Percentiles rank a stretch among this genome's conserved stretches.
Evolutionary conservation across 1,140 invertebrate species (phyloP).

Genomic region (Diuraphis noxia): DNA sequence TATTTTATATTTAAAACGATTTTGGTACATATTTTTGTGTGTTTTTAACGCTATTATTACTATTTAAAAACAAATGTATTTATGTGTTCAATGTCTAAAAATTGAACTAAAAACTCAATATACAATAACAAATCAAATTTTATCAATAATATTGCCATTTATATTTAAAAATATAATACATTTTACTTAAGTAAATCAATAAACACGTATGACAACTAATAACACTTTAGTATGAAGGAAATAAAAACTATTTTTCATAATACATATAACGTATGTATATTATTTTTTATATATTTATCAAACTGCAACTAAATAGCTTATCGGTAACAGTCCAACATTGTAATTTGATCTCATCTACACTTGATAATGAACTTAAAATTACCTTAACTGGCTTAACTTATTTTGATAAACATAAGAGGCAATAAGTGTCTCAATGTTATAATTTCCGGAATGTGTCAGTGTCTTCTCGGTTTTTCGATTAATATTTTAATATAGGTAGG

Average conservation of each 20-base stretch:
- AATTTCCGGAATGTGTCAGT: background rate
- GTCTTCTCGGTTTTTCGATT: background rate
- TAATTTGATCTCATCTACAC: slow-evolving; percentile 9
- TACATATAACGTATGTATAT: background rate
- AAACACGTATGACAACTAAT: background rate
- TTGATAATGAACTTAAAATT: slow-evolving; percentile 23
- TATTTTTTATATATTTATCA: background rate
- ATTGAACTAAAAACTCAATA: background rate
- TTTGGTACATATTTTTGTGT: background rate
- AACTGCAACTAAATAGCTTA: background rate
- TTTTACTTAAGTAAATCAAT: background rate
- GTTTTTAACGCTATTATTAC: background rate
- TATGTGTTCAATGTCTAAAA: background rate
- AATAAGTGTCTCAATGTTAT: background rate
- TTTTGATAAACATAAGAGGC: slow-evolving; percentile 27
- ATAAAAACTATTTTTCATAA: background rate
- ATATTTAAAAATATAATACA: background rate
- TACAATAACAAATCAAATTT: background rate
- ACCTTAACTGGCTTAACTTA: too few species aligned
- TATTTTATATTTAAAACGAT: background rate
- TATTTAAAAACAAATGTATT: background rate
- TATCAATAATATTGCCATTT: background rate
- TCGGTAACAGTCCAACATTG: background rate
- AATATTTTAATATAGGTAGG: background rate
- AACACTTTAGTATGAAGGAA: background rate